phyloP scores from a whole-genome alignment of 1,140 invertebrate genomes.

The Caerostris darwini region DNA sequence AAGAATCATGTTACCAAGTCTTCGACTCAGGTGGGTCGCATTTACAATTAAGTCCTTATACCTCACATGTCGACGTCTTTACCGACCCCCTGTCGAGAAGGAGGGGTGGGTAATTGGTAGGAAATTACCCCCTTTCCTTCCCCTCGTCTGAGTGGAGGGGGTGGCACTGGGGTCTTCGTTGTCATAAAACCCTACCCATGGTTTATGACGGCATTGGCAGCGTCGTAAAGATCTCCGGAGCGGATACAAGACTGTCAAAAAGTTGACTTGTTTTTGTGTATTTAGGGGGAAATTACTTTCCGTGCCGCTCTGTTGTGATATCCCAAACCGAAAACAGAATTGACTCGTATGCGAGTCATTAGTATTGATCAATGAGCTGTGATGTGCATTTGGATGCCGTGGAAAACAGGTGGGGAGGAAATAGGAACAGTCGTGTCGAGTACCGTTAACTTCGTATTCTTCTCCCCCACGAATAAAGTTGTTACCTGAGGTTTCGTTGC shows the following conservation, averaged over 20 bases:
- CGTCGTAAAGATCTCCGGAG: conserved; percentile 42
- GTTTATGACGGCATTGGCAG: conserved; percentile 56
- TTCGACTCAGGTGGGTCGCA: conserved; percentile 41
- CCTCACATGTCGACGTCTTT: conserved; percentile 60
- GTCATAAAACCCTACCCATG: conserved; percentile 55
- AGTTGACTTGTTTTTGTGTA: conserved; percentile 31
- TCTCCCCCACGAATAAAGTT: no score
- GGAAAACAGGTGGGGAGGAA: background rate
- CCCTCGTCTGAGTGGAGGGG: background rate
- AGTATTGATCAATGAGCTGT: background rate
- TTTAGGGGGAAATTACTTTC: conserved; percentile 2
- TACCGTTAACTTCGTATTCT: no score
- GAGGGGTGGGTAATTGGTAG: conserved; percentile 58
- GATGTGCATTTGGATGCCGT: background rate
- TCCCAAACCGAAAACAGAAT: background rate
- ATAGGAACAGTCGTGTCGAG: no score
- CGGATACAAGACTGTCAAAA: conserved; percentile 46
- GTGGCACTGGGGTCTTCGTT: conserved; percentile 20
- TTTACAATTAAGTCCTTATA: conserved; percentile 63
- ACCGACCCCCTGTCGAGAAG: conserved; percentile 31
- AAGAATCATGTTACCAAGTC: conserved; percentile 24
- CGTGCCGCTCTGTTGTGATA: background rate
- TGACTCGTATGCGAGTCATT: background rate
- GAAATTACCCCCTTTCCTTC: conserved; percentile 40
- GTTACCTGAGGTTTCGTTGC: no score